Percentiles rank a stretch among this genome's conserved stretches.
phyloP scores from a whole-genome alignment of 1,140 invertebrate genomes.

The Aphaenogaster floridana region DNA sequence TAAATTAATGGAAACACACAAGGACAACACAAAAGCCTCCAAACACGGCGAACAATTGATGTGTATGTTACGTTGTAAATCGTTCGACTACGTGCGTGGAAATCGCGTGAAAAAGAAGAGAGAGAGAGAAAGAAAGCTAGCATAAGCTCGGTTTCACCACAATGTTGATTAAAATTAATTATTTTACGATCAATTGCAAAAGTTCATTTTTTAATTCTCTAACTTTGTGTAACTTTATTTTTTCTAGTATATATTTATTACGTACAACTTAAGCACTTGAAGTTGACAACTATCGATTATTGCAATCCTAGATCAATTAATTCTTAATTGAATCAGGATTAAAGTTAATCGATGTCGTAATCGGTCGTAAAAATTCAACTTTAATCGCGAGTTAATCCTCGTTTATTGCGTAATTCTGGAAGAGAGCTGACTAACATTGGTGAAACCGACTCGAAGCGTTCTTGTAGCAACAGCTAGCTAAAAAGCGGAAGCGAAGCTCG shows the following conservation, averaged over 20 bases:
- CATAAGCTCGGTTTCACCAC: constrained; percentile 5
- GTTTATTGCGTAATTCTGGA: not conserved
- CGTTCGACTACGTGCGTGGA: not conserved
- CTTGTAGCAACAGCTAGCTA: not conserved
- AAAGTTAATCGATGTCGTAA: not conserved
- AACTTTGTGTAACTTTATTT: not conserved
- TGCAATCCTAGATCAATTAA: not conserved
- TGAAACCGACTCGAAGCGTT: constrained; percentile 36
- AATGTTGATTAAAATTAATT: not conserved
- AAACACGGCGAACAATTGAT: constrained; percentile 36
- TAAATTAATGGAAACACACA: constrained; percentile 75
- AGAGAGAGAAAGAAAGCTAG: constrained; percentile 33
- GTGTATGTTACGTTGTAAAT: constrained; percentile 4
- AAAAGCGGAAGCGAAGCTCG: constrained; percentile 82
- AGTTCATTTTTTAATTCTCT: not conserved
- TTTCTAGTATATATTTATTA: not conserved
- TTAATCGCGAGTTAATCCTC: not conserved
- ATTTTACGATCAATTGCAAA: not conserved
- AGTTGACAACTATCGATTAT: not conserved
- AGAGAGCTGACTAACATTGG: not conserved
- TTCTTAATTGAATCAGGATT: not conserved
- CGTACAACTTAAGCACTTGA: not conserved
- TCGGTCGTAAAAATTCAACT: not conserved
- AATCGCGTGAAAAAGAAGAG: constrained; percentile 16
- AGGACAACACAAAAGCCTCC: constrained; percentile 73